Evolutionary conservation across 2,113 vertebrate genomes (phyloP).

Genomic region (Cyprichromis sp.): DNA sequence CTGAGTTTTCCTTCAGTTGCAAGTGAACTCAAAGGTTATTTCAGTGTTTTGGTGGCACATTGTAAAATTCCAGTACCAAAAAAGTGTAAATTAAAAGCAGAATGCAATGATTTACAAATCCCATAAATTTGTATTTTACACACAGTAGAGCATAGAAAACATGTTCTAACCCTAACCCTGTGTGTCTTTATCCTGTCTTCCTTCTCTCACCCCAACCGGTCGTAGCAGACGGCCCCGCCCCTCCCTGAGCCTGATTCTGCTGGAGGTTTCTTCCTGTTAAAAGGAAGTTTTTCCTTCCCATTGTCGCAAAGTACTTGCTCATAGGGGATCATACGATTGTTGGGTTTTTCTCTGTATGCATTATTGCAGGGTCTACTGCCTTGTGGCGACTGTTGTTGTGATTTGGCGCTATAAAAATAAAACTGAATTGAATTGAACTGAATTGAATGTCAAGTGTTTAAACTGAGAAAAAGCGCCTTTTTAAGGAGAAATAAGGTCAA

Average conservation of each 20-base stretch:
- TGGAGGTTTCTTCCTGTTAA: not conserved
- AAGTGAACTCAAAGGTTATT: not conserved
- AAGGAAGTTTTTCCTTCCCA: not conserved
- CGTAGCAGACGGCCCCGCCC: fast-evolving
- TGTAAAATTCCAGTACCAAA: not conserved
- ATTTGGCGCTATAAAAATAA: not conserved
- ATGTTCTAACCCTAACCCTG: not conserved
- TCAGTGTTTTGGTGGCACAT: not conserved
- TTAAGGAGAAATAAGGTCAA: not conserved
- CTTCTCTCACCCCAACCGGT: not conserved
- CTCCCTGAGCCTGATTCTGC: not conserved
- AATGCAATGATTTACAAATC: not conserved
- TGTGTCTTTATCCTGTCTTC: not conserved
- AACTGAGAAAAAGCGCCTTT: not conserved
- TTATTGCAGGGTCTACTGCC: fast-evolving
- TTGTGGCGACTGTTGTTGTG: not conserved
- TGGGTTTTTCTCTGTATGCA: not conserved
- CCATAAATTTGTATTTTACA: not conserved
- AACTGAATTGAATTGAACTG: not conserved
- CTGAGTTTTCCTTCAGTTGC: not conserved
- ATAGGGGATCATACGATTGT: not conserved
- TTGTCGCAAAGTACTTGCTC: not conserved
- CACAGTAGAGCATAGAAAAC: not conserved
- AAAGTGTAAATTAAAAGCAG: not conserved
- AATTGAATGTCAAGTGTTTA: not conserved